Evolutionary conservation across 1,140 invertebrate genomes (phyloP), one percentile per base, ranked within the genome.

Genomic region (Asbolus verrucosus): DNA sequence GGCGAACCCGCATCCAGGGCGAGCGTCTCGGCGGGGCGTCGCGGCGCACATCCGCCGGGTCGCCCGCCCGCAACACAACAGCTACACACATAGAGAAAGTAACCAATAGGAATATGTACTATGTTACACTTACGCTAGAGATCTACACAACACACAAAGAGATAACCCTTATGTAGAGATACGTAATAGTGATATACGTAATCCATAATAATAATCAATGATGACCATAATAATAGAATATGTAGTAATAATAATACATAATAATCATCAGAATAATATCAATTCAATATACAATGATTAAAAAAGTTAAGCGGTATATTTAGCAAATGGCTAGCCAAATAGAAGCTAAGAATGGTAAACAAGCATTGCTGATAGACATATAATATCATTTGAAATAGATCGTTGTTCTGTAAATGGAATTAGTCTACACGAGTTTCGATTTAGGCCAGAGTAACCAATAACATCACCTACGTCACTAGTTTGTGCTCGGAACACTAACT

Each of bases 71-170:
- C 78, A 80, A 80, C 80, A 80, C 79, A 80, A 80, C 79, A 80
- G 77, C 79, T 80, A 81, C 79, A 81, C 80, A 80, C 68, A 73
- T 77, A 79, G 79, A 81, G 76, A 81, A 81, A 79, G 75, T 79
- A 81, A 81, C 78, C 78, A 76, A 80, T 79, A 77, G 77, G 77
- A 81, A 79, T 81, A 78, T 80, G 78, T 73, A 79, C 78, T 81
- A 81, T 80, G 73, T 78, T 81, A 81, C 80, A 81, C 77, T 80
- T 81, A 81, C 71, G 66, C 79, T 81, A 80, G 73, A 80, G 75
- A 76, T 77, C 80, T 81, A 81, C 80, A 81, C 80, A 81, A 81
- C 79, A 81, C 80, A 81, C 80, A 81, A 81, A 81, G 79, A 81
- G 76, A 76, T 79, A 77, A 76, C 70, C 76, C 75, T 77, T 78